Conservation (phyloP, 2,113 vertebrate genomes). For the Tetrax tetrax region DNA sequence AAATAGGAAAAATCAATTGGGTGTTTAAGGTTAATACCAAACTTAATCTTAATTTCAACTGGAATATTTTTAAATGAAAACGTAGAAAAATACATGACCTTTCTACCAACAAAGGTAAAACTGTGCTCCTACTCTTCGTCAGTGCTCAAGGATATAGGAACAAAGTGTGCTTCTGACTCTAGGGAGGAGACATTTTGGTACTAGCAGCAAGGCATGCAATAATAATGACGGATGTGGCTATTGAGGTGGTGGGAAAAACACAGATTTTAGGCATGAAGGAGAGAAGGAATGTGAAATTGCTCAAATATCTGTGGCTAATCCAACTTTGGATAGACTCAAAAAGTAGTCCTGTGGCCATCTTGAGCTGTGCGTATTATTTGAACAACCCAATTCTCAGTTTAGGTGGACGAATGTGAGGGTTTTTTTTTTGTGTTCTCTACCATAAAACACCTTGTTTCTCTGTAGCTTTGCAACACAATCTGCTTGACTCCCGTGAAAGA, state of each 20-base stretch:
- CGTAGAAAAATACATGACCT: neutral
- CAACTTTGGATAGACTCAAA: neutral
- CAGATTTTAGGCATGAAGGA: neutral
- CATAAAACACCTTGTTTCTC: neutral
- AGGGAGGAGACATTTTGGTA: neutral
- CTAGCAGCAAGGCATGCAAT: neutral
- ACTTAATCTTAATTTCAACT: neutral
- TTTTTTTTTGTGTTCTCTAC: neutral
- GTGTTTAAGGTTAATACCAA: neutral
- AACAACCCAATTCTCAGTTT: neutral
- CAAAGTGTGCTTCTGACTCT: neutral
- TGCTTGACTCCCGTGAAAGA: neutral
- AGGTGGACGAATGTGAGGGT: neutral
- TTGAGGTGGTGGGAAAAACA: neutral
- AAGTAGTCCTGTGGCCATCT: neutral
- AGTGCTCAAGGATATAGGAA: neutral
- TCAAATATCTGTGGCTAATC: neutral
- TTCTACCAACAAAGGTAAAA: neutral
- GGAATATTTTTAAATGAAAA: neutral
- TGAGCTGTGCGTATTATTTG: rapidly evolving
- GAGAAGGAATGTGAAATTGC: neutral
- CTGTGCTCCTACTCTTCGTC: neutral
- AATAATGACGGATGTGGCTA: neutral
- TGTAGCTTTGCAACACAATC: neutral
- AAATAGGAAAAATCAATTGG: neutral